These are phyloP conservation scores for Dendronephthya gigantea DNA, from an alignment of 64 coral and sea anemone genomes.

Conservation along the genomic window DNA sequence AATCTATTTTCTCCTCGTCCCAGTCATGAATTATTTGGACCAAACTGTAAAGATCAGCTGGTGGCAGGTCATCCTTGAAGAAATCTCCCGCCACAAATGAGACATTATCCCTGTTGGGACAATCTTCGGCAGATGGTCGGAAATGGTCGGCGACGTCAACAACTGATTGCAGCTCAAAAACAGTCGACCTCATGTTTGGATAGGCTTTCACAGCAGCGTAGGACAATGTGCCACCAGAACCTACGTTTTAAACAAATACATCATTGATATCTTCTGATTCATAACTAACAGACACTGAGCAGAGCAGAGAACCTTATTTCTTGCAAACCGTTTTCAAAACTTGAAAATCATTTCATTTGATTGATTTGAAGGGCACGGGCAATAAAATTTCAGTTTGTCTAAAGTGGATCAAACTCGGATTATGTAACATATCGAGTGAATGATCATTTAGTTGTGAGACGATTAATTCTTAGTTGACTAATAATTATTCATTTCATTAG, in stretches of 20 bases:
- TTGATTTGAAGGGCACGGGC: no score
- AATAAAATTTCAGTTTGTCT: no score
- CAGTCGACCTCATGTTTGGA: slow-evolving; percentile 14
- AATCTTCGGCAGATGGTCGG: neutral
- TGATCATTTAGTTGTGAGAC: no score
- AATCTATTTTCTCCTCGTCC: neutral
- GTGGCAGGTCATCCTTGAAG: neutral
- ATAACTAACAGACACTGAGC: no score
- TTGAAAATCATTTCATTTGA: no score
- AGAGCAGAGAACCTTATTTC: no score
- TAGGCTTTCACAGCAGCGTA: slow-evolving; percentile 12
- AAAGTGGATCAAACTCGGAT: no score
- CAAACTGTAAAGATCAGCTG: slow-evolving; percentile 15
- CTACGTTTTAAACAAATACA: neutral
- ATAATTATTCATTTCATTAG: no score
- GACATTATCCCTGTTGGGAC: slow-evolving; percentile 1
- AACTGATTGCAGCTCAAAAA: neutral
- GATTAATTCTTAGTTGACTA: no score
- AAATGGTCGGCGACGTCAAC: neutral
- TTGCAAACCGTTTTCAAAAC: no score
- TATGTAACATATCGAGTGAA: no score
- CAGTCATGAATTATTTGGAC: neutral
- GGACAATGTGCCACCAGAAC: neutral
- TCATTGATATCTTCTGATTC: no score
- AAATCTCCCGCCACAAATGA: slow-evolving; percentile 6